Base-by-base conservation (phyloP, 1,140 invertebrate species). In the Diuraphis noxia region DNA sequence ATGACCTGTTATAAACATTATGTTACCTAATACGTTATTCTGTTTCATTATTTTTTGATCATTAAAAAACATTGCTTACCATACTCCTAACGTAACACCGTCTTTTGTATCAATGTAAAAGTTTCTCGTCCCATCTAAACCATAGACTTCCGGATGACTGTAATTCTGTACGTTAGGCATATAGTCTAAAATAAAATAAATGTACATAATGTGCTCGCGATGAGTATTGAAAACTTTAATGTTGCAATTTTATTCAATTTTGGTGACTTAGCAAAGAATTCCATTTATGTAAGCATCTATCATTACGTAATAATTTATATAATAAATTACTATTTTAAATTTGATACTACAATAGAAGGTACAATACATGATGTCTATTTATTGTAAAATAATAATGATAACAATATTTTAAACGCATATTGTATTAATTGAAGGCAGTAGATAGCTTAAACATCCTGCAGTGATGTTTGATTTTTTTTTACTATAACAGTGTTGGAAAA, bases 101-200 rank as follows among this genome's bases (percentile, higher is more conserved):
- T 96, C 95, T 92, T 96, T 95, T 23, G 95, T 96, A 92, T 94
- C 94, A 46, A 97, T 93, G 93, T 97, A 96, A 93, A 97, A 96
- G 93, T 96, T 97, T 92, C 96, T 94, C n/a, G 95, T 94, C 43
- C 95, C 96, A 92, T 94, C 93, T 30, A 96, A 92, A 17, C 95
- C 96, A 92, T 95, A 94, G 52, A 93, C 94, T 84, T 95, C 93
- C 21, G 96, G 96, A 92, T 95, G 94, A n/a, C 94, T 94, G 92
- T 96, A 95, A 93, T 96, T 95, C 17, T 95, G 93, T 92, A 94
- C 94, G 40, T 94, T 93, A 82, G 96, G 96, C 36, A 88, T 23
- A 21, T n/a, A 21, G 13, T 63, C 86, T 88, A 40, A 30, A 40
- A 56, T 30, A 87, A 52, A 49, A 87, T 13, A 52, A 52, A 87